Conservation (phyloP, 2,113 vertebrate species). For the Gnathonemus longibarbis region DNA sequence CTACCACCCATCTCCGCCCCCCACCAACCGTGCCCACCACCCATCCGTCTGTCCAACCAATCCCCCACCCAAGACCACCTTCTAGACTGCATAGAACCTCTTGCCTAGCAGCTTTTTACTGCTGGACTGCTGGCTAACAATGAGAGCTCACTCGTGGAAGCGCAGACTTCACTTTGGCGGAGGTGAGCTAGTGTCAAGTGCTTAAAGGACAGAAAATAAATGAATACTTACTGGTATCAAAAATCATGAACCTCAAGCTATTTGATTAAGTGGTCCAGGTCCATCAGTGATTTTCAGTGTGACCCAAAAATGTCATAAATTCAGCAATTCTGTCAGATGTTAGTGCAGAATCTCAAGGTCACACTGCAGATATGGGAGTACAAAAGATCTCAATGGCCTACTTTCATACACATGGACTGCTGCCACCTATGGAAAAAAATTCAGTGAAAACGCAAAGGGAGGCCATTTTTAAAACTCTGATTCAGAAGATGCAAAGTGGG, state of each 20-base stretch:
- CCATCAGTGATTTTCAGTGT: constrained; percentile 29
- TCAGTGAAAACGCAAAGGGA: constrained; percentile 22
- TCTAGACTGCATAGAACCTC: background rate
- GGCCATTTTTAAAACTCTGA: constrained; percentile 1
- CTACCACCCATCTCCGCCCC: background rate
- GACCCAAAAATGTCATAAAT: constrained; percentile 52
- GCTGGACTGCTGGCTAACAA: background rate
- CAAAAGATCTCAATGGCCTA: constrained; percentile 49
- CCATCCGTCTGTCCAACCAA: background rate
- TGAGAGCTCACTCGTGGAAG: background rate
- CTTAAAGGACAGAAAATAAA: constrained; percentile 26
- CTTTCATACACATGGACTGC: constrained; percentile 51
- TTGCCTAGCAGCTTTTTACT: background rate
- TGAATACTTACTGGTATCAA: constrained; percentile 38
- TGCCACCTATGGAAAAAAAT: constrained; percentile 47
- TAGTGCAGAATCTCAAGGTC: constrained; percentile 43
- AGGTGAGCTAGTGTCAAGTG: constrained; percentile 1
- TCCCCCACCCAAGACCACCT: background rate
- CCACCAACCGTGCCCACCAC: background rate
- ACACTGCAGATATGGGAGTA: constrained; percentile 33
- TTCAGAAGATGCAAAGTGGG: constrained; percentile 14
- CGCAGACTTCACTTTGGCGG: background rate
- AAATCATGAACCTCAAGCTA: constrained; percentile 27
- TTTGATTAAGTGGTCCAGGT: constrained; percentile 26
- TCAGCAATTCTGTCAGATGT: constrained; percentile 30